Conservation (phyloP, 2,113 vertebrate genomes). For the Perca schrenkii region DNA sequence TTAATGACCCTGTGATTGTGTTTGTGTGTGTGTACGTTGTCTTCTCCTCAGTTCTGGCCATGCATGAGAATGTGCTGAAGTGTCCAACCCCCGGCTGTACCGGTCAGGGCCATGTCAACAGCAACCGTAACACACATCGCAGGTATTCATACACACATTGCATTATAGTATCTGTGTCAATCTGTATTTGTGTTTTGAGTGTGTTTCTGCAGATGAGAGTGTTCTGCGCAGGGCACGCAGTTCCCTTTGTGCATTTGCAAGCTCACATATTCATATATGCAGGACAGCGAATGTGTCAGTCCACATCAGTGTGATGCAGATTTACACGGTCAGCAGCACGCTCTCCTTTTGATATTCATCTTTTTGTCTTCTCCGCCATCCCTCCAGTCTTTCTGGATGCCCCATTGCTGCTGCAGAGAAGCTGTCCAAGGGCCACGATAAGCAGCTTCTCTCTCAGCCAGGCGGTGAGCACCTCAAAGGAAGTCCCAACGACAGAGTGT, state of each 20-base stretch:
- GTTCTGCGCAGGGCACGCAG: neutral
- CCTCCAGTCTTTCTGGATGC: constrained; percentile 94
- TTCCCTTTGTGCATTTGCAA: constrained; percentile 31
- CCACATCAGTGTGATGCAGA: constrained; percentile 52
- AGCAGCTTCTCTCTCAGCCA: constrained; percentile 88
- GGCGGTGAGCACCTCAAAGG: constrained; percentile 89
- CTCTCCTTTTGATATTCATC: constrained; percentile 34
- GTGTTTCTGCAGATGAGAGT: neutral
- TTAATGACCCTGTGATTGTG: constrained; percentile 1
- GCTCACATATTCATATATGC: constrained; percentile 48
- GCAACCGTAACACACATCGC: constrained; percentile 98
- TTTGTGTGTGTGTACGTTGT: constrained; percentile 16
- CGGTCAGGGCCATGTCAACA: constrained; percentile 98
- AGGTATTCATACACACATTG: constrained; percentile 85
- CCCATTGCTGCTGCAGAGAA: constrained; percentile 98
- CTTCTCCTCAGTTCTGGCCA: constrained; percentile 91
- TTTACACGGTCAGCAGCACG: constrained; percentile 48
- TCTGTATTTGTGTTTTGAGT: constrained; percentile 7
- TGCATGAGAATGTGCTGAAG: constrained; percentile 99
- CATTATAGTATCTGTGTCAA: neutral
- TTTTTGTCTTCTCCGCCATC: neutral
- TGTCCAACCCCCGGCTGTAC: constrained; percentile 98
- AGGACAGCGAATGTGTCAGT: constrained; percentile 53
- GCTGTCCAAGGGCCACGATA: constrained; percentile 95
- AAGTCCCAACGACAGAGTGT: constrained; percentile 92